Percentiles rank a stretch among this genome's conserved stretches.
These are phyloP conservation scores for Beroe ovata DNA, from an alignment of 37 sponge, comb jelly and placozoan genomes.

Conservation along the genomic window DNA sequence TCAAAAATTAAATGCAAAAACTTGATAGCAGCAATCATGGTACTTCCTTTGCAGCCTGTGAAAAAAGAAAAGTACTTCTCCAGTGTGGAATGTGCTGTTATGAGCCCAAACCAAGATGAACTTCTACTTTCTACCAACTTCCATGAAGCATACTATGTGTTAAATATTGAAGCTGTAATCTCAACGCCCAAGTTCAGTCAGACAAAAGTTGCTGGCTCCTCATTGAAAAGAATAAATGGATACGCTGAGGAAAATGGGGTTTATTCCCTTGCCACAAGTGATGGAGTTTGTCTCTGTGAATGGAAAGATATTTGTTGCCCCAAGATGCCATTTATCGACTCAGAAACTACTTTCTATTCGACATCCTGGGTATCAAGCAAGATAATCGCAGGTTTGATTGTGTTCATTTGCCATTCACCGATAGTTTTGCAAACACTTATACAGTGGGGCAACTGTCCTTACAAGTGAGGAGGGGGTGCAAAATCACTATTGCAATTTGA, in stretches of 20 bases:
- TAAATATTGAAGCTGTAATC: background rate
- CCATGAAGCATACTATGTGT: background rate
- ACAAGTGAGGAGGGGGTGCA: no score
- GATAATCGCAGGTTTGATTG: background rate
- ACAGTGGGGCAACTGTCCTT: no score
- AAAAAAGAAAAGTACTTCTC: conserved; percentile 33
- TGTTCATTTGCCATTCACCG: background rate
- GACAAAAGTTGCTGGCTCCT: background rate
- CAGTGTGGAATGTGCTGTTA: background rate
- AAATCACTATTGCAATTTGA: no score
- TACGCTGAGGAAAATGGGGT: background rate
- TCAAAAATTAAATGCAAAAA: no score
- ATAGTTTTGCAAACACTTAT: no score
- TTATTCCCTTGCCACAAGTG: conserved; percentile 36
- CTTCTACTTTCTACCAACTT: conserved; percentile 13
- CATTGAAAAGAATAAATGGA: background rate
- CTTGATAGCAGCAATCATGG: no score
- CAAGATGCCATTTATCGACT: background rate
- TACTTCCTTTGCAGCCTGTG: background rate
- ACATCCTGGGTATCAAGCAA: background rate
- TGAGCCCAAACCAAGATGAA: background rate
- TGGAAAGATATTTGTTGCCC: background rate
- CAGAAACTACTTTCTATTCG: conserved; percentile 45
- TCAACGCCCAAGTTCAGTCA: background rate
- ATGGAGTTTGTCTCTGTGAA: conserved; percentile 15